Base-by-base conservation (phyloP, 2,888 invertebrate genomes). In the Chloroclystis v-ata region DNA sequence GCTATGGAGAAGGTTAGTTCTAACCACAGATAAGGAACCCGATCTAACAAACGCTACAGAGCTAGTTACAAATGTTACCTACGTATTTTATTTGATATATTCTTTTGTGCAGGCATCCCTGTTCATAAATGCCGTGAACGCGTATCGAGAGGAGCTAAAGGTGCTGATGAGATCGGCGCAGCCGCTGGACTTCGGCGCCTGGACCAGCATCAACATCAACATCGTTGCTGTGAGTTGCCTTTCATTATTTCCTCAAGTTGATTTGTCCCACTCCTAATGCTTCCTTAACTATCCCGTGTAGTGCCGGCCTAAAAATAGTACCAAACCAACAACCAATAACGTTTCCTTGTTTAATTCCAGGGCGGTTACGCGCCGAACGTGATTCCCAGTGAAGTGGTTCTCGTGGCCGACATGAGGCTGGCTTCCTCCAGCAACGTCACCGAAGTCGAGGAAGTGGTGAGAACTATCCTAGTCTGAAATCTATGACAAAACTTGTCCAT, bases 1-100 rank as follows among this genome's bases (percentile, higher is more conserved):
- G 94, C 95, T 11, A 93, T 93, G 16, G 93, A 94, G 67, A 96
- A 95, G 85, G 88, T 82, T 20, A 10, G 35, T 35, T 26, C 5
- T 3, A 8, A 26, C 3, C 9, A 26, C 5, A 6, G 6, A 26
- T 26, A n/a, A n/a, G n/a, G n/a, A n/a, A n/a, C n/a, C n/a, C n/a
- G n/a, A n/a, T n/a, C n/a, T n/a, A n/a, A n/a, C n/a, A n/a, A n/a
- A n/a, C n/a, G n/a, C n/a, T n/a, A n/a, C n/a, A n/a, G n/a, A n/a
- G n/a, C n/a, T n/a, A n/a, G n/a, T n/a, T n/a, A n/a, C n/a, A n/a
- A n/a, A n/a, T n/a, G n/a, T 9, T 26, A 26, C 8, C 8, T 26
- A 20, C 5, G 2, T 20, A 20, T 20, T 20, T 6, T 12, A 30
- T 38, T 42, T 32, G 2, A 72, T 66, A 26, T 58, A 4, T n/a